phyloP scores from a whole-genome alignment of 2,797 vertebrate species.

The Syndactyla subalaris region DNA sequence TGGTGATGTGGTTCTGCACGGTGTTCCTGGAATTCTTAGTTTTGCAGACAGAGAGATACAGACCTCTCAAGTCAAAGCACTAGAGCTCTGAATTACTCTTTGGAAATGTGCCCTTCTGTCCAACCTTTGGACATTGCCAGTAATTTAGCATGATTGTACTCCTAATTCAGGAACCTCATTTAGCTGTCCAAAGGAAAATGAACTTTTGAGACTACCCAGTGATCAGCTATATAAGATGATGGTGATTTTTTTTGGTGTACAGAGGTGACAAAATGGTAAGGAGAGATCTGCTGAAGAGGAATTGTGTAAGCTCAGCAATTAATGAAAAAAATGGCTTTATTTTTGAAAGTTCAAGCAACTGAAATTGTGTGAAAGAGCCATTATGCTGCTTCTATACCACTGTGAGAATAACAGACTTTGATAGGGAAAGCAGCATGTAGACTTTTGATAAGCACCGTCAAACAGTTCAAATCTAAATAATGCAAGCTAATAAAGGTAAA shows the following conservation, averaged over 20 bases:
- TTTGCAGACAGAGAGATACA: background rate
- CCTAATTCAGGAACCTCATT: background rate
- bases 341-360: background rate
- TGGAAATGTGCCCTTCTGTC: background rate
- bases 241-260: background rate
- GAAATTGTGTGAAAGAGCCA: background rate
- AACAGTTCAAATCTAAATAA: background rate
- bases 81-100: background rate
- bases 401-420: background rate
- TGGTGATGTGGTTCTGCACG: background rate
- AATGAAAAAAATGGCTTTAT: background rate
- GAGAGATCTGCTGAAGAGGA: background rate
- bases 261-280: background rate
- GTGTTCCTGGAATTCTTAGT: background rate
- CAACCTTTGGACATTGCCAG: background rate
- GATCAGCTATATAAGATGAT: background rate
- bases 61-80: background rate
- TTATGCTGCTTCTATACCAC: background rate
- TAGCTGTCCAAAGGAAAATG: background rate
- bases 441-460: background rate
- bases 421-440: background rate
- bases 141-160: background rate
- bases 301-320: background rate
- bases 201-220: background rate
- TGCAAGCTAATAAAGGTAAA: background rate